Evolutionary conservation across 2,797 vertebrate species (phyloP).

Genomic region (Falco peregrinus): DNA sequence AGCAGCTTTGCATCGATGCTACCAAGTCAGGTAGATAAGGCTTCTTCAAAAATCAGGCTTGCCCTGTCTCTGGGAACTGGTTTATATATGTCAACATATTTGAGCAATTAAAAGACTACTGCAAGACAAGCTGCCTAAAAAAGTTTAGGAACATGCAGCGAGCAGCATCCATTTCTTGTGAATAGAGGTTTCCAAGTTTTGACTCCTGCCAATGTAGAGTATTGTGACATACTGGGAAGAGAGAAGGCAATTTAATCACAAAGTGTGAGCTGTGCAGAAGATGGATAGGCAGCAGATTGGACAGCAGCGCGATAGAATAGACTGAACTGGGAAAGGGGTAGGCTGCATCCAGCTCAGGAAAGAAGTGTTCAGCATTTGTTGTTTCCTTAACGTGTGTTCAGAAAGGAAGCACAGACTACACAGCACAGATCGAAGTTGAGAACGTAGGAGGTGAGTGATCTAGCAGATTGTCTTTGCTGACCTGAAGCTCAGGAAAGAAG

Average conservation of each 20-base stretch:
- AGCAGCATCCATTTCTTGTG: neutral
- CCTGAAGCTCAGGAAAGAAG: neutral
- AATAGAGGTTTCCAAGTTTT: neutral
- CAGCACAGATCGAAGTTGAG: neutral
- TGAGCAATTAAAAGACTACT: neutral
- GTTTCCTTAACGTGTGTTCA: neutral
- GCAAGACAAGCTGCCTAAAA: neutral
- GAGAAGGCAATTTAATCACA: neutral
- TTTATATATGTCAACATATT: neutral
- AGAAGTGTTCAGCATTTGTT: neutral
- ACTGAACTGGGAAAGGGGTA: neutral
- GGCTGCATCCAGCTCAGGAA: neutral
- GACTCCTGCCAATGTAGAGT: neutral
- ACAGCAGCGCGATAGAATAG: neutral
- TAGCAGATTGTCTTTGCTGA: neutral
- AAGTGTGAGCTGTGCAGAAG: neutral
- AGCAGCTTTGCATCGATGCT: neutral
- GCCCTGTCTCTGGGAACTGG: neutral
- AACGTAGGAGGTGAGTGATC: rapidly evolving
- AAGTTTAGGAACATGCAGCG: neutral
- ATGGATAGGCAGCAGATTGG: neutral
- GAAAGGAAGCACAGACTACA: neutral
- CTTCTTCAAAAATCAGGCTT: neutral
- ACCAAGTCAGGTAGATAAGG: neutral
- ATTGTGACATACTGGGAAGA: neutral